A percentile compares a stretch with the other conserved stretches of the same genome.
Evolutionary conservation across 2,797 vertebrate genomes (phyloP).

Genomic region (Coendou prehensilis): DNA sequence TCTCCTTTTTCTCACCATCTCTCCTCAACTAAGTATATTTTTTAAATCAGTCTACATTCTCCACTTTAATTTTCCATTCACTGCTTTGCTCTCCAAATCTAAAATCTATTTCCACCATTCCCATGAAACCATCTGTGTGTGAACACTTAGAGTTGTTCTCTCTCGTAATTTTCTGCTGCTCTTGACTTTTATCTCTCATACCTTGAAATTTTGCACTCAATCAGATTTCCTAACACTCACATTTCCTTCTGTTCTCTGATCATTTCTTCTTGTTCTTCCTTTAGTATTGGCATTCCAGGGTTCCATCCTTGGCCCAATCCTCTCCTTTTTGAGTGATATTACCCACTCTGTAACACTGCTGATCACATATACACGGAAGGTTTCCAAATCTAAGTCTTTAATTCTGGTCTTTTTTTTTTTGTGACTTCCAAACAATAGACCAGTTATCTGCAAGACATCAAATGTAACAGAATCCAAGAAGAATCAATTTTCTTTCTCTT

Average conservation of each 20-base stretch:
- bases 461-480: neutral
- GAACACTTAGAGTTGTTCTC: neutral
- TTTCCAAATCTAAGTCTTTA: neutral
- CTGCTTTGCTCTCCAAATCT: neutral
- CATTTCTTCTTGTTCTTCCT: neutral
- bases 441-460: neutral
- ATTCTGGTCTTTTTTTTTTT: neutral
- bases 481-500: neutral
- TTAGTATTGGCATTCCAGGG: neutral
- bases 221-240: neutral
- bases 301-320: neutral
- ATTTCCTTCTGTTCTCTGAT: neutral
- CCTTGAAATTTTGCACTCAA: neutral
- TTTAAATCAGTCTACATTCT: neutral
- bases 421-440: neutral
- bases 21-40: neutral
- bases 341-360: neutral
- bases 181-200: neutral
- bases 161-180: too few relatives aligned
- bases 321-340: neutral
- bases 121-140: neutral
- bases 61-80: neutral
- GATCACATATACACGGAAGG: neutral
- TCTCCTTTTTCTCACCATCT: neutral
- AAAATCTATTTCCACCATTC: neutral